phyloP scores from a whole-genome alignment of 1,140 invertebrate species.

The Trypoxylus dichotomus region DNA sequence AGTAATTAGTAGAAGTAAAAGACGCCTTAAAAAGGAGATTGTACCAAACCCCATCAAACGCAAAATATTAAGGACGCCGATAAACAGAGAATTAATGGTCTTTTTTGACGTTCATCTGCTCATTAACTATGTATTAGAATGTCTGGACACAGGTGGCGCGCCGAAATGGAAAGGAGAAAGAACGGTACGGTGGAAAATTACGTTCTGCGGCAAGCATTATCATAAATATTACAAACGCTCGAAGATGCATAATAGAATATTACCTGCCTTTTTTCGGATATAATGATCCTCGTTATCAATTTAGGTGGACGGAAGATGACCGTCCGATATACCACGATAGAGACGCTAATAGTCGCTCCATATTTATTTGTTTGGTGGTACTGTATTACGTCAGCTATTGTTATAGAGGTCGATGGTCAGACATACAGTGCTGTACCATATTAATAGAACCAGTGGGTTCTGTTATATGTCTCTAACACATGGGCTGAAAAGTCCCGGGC shows the following conservation, averaged over 20 bases:
- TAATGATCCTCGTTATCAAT: not conserved
- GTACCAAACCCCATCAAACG: not conserved
- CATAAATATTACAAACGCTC: not conserved
- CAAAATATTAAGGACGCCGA: not conserved
- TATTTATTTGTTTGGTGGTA: not conserved
- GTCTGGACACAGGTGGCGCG: not conserved
- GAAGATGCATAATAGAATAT: not conserved
- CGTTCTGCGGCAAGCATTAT: not conserved
- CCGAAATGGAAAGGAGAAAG: not conserved
- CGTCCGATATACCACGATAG: not conserved
- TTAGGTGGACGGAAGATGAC: not conserved
- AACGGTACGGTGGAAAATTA: not conserved
- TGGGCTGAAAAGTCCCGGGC: too few species aligned
- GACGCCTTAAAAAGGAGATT: not conserved
- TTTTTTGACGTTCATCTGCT: not conserved
- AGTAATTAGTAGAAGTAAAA: not conserved
- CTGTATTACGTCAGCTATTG: too few species aligned
- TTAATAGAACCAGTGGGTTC: too few species aligned
- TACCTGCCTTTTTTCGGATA: not conserved
- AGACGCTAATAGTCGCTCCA: not conserved
- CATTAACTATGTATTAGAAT: not conserved
- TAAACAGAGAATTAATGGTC: not conserved
- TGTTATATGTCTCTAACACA: too few species aligned
- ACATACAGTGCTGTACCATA: too few species aligned
- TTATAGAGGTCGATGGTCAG: not conserved